phyloP scores from a whole-genome alignment of 2,113 vertebrate species.

The Dasyprocta punctata region DNA sequence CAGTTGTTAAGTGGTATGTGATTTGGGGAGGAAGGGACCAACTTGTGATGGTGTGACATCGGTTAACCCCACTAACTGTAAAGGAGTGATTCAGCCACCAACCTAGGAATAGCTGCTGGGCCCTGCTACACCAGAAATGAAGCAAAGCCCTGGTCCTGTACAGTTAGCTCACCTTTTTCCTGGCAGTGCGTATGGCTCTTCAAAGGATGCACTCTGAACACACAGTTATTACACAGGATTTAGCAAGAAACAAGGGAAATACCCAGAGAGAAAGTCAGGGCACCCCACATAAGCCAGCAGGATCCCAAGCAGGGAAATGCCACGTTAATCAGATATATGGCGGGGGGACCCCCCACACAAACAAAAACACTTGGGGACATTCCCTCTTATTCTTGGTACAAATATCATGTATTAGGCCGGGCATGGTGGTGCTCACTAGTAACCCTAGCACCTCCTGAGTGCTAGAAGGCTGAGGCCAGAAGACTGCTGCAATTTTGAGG shows the following conservation, averaged over 20 bases:
- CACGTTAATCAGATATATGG: background rate
- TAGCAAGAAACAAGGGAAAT: background rate
- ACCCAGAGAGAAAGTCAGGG: background rate
- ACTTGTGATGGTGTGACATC: background rate
- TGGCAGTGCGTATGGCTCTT: background rate
- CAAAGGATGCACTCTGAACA: background rate
- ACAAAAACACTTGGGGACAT: no score
- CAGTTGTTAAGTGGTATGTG: background rate
- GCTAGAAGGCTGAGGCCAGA: no score
- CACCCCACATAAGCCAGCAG: background rate
- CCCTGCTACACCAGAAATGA: background rate
- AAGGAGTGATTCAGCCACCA: background rate
- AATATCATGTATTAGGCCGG: background rate
- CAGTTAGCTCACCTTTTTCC: background rate
- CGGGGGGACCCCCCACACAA: no score
- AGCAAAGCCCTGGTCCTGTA: background rate
- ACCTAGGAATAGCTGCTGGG: background rate
- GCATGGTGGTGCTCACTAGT: background rate
- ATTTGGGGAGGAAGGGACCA: background rate
- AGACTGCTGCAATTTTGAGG: background rate
- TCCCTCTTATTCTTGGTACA: background rate
- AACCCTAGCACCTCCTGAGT: background rate
- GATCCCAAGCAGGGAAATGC: background rate
- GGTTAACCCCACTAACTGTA: background rate
- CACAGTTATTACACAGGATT: background rate